Base-by-base conservation (phyloP, 2,888 invertebrate genomes). In the Athetis lepigone region DNA sequence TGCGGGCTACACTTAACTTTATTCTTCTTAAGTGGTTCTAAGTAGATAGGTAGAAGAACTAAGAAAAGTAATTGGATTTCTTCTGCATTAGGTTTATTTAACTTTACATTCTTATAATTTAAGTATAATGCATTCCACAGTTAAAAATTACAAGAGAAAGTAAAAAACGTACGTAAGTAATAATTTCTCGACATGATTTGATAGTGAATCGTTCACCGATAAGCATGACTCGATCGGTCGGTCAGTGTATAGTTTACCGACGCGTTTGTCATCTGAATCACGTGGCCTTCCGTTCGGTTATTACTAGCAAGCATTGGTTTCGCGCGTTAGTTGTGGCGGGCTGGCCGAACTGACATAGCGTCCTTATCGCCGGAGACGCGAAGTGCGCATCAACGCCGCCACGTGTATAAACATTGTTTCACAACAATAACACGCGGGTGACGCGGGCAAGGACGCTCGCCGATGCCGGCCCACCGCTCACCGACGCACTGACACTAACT, bases 351-450 rank as follows among this genome's bases (percentile, higher is more conserved):
- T 85, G 90, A 88, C 86, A 85, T 82, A 89, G 85, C 87, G 87
- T 88, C 88, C 89, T 90, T 91, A 91, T 90, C 92, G 91, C 81
- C 84, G 85, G 84, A 83, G 85, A 85, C 85, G 83, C 83, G 85
- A 86, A 88, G 88, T 87, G 87, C 90, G 89, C 89, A 89, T 90
- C 89, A 88, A 88, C 87, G 86, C 71, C 85, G 89, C 92, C 94
- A 94, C 94, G 94, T 94, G 94, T 93, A 90, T 91, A 92, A 93
- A 94, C 93, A 93, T 89, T 92, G 92, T 93, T 91, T 92, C 93
- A 92, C 93, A 93, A 94, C 92, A 93, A 94, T 88, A 92, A 92
- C 93, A 93, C 88, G 88, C 88, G 90, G 86, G 85, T 87, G 90
- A 88, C 88, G 88, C 86, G 85, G 84, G 84, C 92, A 91, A 91